Evolutionary conservation across 1,140 invertebrate species (phyloP).

Genomic region (Drosophila persimilis): DNA sequence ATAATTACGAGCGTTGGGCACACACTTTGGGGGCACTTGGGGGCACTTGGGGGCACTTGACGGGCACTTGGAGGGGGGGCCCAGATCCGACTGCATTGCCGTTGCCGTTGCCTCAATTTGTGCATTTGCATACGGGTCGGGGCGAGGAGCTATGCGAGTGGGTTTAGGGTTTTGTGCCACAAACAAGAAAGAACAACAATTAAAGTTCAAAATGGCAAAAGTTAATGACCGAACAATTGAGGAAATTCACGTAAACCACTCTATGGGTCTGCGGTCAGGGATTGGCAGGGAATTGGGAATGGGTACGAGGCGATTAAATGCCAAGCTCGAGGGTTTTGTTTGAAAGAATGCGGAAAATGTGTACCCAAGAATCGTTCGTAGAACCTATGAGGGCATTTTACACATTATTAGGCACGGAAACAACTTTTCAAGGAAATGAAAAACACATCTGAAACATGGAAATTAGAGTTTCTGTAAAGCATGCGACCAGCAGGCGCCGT

Average conservation of each 20-base stretch:
- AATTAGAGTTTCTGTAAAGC: neutral
- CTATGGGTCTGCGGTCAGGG: constrained; percentile 1
- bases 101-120: constrained; percentile 55
- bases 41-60: too few relatives aligned
- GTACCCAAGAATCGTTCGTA: constrained; percentile 7
- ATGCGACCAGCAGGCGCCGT: neutral
- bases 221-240: constrained; percentile 63
- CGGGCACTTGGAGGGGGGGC: neutral
- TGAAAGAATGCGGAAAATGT: constrained; percentile 34
- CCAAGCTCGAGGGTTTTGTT: constrained; percentile 21
- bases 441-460: too few relatives aligned
- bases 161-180: constrained; percentile 18
- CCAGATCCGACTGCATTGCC: constrained; percentile 55
- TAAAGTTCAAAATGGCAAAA: constrained; percentile 66
- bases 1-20: constrained; percentile 63
- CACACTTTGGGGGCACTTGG: neutral
- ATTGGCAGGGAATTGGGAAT: constrained; percentile 7
- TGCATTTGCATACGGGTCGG: constrained; percentile 65
- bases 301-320: constrained; percentile 3
- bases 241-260: constrained; percentile 49
- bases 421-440: constrained; percentile 3
- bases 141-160: neutral
- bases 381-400: constrained; percentile 22
- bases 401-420: constrained; percentile 28
- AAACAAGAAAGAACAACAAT: constrained; percentile 61